Conservation (phyloP, 2,888 invertebrate genomes). For the Chrysotoxum bicinctum region DNA sequence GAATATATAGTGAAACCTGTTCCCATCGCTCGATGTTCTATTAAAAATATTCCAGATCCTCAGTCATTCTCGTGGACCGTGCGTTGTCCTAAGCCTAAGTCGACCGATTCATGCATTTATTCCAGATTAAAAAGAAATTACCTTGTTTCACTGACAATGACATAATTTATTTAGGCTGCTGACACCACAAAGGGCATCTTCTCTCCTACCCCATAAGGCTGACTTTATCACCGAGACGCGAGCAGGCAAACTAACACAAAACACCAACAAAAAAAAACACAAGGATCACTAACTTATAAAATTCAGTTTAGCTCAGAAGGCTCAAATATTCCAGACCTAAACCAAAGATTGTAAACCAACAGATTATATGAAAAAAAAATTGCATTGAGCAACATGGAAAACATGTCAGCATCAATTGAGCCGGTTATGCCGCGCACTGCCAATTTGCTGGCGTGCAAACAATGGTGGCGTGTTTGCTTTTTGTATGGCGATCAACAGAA, state of each 20-base stretch:
- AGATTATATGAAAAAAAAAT: constrained; percentile 64
- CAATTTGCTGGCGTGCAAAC: constrained; percentile 91
- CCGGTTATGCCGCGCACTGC: constrained; percentile 83
- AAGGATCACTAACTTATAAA: constrained; percentile 54
- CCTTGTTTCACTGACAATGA: constrained; percentile 69
- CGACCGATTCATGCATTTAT: constrained; percentile 69
- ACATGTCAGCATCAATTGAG: constrained; percentile 78
- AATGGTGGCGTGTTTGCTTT: constrained; percentile 96
- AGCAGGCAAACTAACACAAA: no score
- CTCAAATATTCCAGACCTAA: constrained; percentile 39
- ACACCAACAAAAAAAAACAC: constrained; percentile 1
- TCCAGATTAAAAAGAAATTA: constrained; percentile 70
- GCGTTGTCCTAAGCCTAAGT: background rate
- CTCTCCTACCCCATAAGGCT: constrained; percentile 11
- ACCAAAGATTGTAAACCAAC: constrained; percentile 70
- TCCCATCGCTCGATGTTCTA: background rate
- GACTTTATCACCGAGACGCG: constrained; percentile 16
- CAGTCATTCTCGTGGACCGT: background rate
- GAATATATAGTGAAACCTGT: background rate
- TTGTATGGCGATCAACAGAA: constrained; percentile 93
- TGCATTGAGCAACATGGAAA: constrained; percentile 76
- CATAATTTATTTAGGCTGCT: constrained; percentile 70
- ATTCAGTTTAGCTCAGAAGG: constrained; percentile 14
- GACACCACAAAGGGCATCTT: constrained; percentile 51
- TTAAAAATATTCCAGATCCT: background rate